Base-by-base conservation (phyloP, 2,888 invertebrate species). In the Dynastes grantii region DNA sequence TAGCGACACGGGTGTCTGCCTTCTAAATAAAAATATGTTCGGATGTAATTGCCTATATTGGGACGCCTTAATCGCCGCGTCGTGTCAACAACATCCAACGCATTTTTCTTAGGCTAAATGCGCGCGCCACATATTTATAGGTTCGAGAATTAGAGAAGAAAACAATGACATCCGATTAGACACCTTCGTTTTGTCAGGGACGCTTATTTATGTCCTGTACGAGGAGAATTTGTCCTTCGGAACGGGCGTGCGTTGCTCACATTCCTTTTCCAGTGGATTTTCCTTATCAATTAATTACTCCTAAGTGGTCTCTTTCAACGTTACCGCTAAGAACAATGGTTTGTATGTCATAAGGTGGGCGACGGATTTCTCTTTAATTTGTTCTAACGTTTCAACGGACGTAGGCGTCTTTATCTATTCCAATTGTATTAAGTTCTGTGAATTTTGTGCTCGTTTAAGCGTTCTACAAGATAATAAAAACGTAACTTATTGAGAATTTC, bases 51-150 rank as follows among this genome's bases (percentile, higher is more conserved):
- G 1, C 11, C 45, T 11, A 45, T 45, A 45, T 11, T 11, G 11
- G 11, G 45, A 45, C 8, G 8, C 6, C 8, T 45, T 45, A 45
- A 45, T 45, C 45, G 8, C 45, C 11, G 8, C 45, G 45, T 8
- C 45, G 8, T 2, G 45, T 45, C 45, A 8, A 45, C 11, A 45
- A 2, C 45, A 8, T 45, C 45, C 45, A 45, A 45, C 45, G 45
- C 45, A 11, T 45, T 45, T 45, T 2, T 45, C 9, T 45, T 8
- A 0, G 11, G 8, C 45, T 45, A 45, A 37, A 45, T 76, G 51
- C 49, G 73, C 49, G 53, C 76, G 22, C 32, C 63, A 27, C 58
- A 51, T 76, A 76, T 76, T 76, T 65, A 76, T 76, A 76, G 76
- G n/a, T 53, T 29, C 73, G 65, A 32, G 29, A 45, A 45, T 45